Conservation (phyloP, 1,140 invertebrate species). For the Drosophila pandora region DNA sequence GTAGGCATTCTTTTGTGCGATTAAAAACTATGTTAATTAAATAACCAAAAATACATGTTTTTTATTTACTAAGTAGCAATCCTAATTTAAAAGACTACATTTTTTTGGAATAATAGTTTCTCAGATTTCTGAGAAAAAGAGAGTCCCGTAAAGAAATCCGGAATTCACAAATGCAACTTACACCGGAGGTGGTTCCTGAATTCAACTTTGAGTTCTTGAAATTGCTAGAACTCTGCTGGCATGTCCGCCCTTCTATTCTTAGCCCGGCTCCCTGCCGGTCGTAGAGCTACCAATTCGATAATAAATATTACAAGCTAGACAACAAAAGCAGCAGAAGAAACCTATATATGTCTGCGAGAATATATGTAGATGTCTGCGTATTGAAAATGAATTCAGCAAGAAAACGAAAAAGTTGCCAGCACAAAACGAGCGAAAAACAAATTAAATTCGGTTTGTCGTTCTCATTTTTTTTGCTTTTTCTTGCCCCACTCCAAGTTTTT, state of each 20-base stretch:
- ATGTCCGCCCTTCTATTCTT: slow-evolving; percentile 30
- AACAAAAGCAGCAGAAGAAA: slow-evolving; percentile 48
- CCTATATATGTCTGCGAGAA: slow-evolving; percentile 3
- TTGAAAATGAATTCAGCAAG: slow-evolving; percentile 55
- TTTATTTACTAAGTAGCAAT: background rate
- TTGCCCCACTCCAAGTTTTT: slow-evolving; percentile 37
- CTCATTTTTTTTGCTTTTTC: slow-evolving; percentile 40
- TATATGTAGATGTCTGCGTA: slow-evolving; percentile 31
- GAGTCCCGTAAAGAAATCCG: slow-evolving; percentile 17
- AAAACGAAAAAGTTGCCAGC: slow-evolving; percentile 63
- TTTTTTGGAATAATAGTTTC: background rate
- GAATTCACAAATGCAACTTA: slow-evolving; percentile 65
- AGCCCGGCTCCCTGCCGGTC: slow-evolving; percentile 9
- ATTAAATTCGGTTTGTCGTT: slow-evolving; percentile 77
- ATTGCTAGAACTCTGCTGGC: slow-evolving; percentile 69
- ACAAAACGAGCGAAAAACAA: slow-evolving; percentile 76
- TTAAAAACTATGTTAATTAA: background rate
- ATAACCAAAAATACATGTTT: background rate
- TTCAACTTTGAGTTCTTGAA: slow-evolving; percentile 55
- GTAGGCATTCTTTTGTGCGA: background rate
- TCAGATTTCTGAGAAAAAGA: background rate
- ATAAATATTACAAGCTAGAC: slow-evolving; percentile 81
- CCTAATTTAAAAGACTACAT: background rate
- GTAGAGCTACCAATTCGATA: slow-evolving; percentile 68
- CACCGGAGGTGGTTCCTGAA: slow-evolving; percentile 36